Evolutionary conservation across 2,888 invertebrate genomes (phyloP).

Genomic region (Meghimatium bilineatum): DNA sequence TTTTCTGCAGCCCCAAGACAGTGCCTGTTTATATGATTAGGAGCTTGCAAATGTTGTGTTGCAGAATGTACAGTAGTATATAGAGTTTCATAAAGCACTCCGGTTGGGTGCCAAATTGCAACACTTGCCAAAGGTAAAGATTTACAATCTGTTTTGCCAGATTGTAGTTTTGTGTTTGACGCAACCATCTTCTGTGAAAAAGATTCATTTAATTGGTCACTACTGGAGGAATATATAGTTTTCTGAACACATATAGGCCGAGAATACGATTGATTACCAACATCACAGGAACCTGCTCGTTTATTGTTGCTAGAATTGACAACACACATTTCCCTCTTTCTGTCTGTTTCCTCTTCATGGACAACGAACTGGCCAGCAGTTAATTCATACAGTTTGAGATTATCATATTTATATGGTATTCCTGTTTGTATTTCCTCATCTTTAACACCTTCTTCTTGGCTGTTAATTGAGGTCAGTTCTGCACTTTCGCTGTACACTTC

Average conservation of each 20-base stretch:
- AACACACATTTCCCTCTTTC: not conserved
- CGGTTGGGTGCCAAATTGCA: not conserved
- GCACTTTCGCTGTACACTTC: not conserved
- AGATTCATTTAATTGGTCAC: not conserved
- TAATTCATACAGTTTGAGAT: conserved; percentile 22
- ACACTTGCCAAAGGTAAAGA: not conserved
- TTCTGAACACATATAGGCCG: not conserved
- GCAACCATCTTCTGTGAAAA: no score
- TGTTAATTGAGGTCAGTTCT: not conserved
- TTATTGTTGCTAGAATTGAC: conserved; percentile 12
- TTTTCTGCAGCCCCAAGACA: not conserved
- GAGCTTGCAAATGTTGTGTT: no score
- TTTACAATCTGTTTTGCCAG: not conserved
- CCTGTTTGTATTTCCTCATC: not conserved
- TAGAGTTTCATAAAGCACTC: not conserved
- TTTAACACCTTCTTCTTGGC: not conserved
- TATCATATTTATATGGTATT: not conserved
- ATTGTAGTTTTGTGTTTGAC: not conserved
- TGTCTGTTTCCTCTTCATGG: not conserved
- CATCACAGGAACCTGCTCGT: not conserved
- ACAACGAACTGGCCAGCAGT: conserved; percentile 27
- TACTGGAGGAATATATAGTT: not conserved
- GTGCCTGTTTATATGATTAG: not conserved
- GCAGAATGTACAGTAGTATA: not conserved
- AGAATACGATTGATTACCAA: not conserved